Evolutionary conservation across 2,797 vertebrate genomes (phyloP).

Genomic region (Chromobotia macracanthus): DNA sequence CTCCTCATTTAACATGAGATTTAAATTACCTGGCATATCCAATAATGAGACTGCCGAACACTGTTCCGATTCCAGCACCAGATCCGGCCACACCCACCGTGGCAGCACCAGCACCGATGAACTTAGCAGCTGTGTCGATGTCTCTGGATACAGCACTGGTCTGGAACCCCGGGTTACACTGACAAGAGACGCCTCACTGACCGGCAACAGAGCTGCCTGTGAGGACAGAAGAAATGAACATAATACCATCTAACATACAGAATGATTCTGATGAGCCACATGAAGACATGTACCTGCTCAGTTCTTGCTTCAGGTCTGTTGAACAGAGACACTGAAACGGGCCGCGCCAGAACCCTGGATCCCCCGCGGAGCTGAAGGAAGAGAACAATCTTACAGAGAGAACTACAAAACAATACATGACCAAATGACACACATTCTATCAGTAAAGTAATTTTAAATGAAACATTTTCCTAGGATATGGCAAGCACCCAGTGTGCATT

Average conservation of each 20-base stretch:
- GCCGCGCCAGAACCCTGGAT: conserved; percentile 81
- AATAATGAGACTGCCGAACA: conserved; percentile 95
- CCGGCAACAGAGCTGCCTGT: conserved; percentile 66
- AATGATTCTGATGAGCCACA: no score
- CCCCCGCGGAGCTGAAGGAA: conserved; percentile 80
- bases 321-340: conserved; percentile 78
- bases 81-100: conserved; percentile 95
- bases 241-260: no score
- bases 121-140: conserved; percentile 94
- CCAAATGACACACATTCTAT: no score
- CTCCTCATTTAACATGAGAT: not conserved
- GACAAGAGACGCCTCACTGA: conserved; percentile 65
- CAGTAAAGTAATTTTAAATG: no score
- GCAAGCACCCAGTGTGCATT: not conserved
- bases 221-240: no score
- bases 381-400: not conserved
- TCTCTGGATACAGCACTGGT: conserved; percentile 83
- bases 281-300: conserved; percentile 74
- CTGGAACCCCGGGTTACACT: conserved; percentile 78
- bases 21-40: conserved; percentile 89
- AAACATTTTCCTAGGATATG: no score
- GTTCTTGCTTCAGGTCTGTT: conserved; percentile 76
- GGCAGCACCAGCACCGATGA: conserved; percentile 94
- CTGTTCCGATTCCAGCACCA: conserved; percentile 92
- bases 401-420: not conserved